These are phyloP conservation scores for Desoria tigrina DNA, from an alignment of 2,888 invertebrate species.

Conservation along the genomic window DNA sequence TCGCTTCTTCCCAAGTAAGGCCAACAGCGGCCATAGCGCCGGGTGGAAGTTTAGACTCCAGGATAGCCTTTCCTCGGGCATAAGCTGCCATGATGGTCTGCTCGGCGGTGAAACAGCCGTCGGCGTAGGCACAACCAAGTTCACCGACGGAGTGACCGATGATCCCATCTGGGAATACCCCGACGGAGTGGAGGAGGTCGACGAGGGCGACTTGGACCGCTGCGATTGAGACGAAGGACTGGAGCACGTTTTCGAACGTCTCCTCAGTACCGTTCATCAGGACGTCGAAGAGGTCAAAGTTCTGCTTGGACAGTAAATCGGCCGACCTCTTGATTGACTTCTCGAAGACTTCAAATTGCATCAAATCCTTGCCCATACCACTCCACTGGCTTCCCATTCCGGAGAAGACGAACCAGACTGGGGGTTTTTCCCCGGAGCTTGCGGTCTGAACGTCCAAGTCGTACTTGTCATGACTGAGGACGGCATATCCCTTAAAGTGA, in stretches of 20 bases:
- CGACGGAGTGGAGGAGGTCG: slow-evolving; percentile 74
- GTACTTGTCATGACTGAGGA: slow-evolving; percentile 64
- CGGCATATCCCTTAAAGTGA: slow-evolving; percentile 75
- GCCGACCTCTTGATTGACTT: slow-evolving; percentile 75
- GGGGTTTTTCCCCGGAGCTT: slow-evolving; percentile 65
- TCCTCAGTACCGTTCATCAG: slow-evolving; percentile 73
- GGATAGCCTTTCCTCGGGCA: slow-evolving; percentile 75
- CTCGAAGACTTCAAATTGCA: slow-evolving; percentile 79
- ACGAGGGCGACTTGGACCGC: slow-evolving; percentile 96
- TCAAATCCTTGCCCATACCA: slow-evolving; percentile 80
- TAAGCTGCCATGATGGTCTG: slow-evolving; percentile 93
- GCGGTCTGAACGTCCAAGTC: slow-evolving; percentile 47
- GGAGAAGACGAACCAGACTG: slow-evolving; percentile 92
- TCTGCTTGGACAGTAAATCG: slow-evolving; percentile 73
- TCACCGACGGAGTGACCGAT: slow-evolving; percentile 95
- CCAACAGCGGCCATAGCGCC: slow-evolving; percentile 94
- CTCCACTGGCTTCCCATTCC: slow-evolving; percentile 73
- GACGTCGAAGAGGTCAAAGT: slow-evolving; percentile 78
- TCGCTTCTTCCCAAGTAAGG: slow-evolving; percentile 80
- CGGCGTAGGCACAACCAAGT: slow-evolving; percentile 93
- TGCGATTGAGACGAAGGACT: slow-evolving; percentile 91
- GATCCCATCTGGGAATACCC: slow-evolving; percentile 87
- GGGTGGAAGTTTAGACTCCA: slow-evolving; percentile 70
- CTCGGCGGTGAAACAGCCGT: slow-evolving; percentile 85
- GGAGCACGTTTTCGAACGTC: slow-evolving; percentile 80